Evolutionary conservation across 2,797 vertebrate genomes (phyloP).

Genomic region (Paratrypauchen microcephalus): DNA sequence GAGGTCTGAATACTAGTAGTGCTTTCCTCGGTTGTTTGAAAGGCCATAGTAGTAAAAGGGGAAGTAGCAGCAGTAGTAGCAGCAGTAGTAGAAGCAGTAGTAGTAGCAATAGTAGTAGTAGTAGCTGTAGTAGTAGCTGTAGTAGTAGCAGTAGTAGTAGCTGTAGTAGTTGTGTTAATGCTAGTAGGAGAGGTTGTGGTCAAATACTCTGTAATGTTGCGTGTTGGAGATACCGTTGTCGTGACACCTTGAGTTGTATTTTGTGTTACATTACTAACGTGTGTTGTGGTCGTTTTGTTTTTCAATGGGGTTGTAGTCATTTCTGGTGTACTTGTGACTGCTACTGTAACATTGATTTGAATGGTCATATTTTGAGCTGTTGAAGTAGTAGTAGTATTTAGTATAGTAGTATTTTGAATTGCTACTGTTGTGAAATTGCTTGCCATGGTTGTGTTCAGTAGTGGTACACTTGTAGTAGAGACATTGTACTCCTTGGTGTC

Average conservation of each 20-base stretch:
- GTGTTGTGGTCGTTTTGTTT: not conserved
- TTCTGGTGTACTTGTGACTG: constrained; percentile 2
- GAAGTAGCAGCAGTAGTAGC: not conserved
- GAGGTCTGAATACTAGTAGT: not conserved
- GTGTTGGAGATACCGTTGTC: not conserved
- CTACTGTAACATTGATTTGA: not conserved
- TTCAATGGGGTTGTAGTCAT: constrained; percentile 14
- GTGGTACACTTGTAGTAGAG: not conserved
- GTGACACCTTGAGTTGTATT: constrained; percentile 1
- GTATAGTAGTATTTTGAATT: not conserved
- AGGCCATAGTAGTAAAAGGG: not conserved
- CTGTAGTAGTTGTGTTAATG: not conserved
- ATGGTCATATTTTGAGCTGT: constrained; percentile 10
- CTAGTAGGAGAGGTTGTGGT: not conserved
- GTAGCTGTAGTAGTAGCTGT: not conserved
- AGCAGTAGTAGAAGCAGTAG: not conserved
- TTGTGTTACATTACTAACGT: not conserved
- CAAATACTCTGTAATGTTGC: constrained; percentile 20
- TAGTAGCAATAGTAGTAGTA: not conserved
- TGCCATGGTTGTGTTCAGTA: not conserved
- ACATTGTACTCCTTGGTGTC: constrained; percentile 1
- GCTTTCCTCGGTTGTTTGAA: not conserved
- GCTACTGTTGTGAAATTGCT: not conserved
- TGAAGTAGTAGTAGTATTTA: not conserved
- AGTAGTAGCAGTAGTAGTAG: not conserved